A percentile compares a stretch with the other conserved stretches of the same genome.
Conservation (phyloP, 2,888 invertebrate genomes). For the Masnerella sp. region DNA sequence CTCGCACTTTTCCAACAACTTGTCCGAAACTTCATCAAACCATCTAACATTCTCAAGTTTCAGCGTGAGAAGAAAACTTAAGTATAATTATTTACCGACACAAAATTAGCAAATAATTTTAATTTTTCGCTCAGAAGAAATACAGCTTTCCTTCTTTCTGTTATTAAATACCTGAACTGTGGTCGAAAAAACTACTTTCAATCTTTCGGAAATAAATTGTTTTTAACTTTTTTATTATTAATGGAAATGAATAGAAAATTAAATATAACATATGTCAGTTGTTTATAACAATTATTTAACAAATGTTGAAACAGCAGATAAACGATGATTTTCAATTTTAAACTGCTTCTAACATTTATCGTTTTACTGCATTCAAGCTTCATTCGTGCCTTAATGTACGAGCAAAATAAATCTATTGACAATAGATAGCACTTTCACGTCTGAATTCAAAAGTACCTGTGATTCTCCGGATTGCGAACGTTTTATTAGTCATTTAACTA, state of each 20-base stretch:
- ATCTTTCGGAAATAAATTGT: no score
- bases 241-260: no score
- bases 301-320: no score
- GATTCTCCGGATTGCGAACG: background rate
- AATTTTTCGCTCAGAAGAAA: slow-evolving; percentile 3
- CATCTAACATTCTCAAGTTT: slow-evolving; percentile 47
- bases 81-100: slow-evolving; percentile 41
- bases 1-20: slow-evolving; percentile 40
- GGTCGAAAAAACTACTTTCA: no score
- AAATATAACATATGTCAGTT: no score
- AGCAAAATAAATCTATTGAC: background rate
- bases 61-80: slow-evolving; percentile 26
- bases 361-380: background rate
- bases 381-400: background rate
- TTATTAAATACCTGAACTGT: background rate
- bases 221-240: slow-evolving; percentile 1
- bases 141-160: background rate
- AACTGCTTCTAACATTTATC: background rate
- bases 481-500: slow-evolving; percentile 1
- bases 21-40: slow-evolving; percentile 52
- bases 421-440: background rate
- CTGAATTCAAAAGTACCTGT: background rate
- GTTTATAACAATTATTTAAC: no score
- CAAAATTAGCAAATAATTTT: slow-evolving; percentile 25
- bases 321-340: background rate